phyloP scores from a whole-genome alignment of 1,140 invertebrate species.

The Aethina tumida region DNA sequence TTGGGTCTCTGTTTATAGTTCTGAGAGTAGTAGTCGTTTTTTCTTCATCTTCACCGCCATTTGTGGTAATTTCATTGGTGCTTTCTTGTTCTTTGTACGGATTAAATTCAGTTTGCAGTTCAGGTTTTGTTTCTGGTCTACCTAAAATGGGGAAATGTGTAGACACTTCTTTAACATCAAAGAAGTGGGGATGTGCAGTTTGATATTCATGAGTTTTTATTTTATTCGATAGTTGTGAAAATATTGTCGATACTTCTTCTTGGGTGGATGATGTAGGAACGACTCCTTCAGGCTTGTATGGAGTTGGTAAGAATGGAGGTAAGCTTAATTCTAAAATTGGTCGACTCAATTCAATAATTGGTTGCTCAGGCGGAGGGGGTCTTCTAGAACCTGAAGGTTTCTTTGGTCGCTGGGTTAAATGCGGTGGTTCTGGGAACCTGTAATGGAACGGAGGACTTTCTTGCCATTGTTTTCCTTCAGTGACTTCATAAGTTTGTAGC shows the following conservation, averaged over 20 bases:
- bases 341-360: constrained; percentile 7
- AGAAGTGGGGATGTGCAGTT: constrained; percentile 23
- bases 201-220: constrained; percentile 16
- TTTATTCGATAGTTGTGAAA: constrained; percentile 23
- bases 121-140: constrained; percentile 19
- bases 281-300: constrained; percentile 26
- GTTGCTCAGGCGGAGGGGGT: constrained; percentile 8
- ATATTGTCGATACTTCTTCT: constrained; percentile 32
- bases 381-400: no score
- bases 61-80: constrained; percentile 26
- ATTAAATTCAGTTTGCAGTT: constrained; percentile 8
- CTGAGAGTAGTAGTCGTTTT: constrained; percentile 9
- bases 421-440: no score
- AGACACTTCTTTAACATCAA: constrained; percentile 34
- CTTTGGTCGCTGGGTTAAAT: constrained; percentile 4
- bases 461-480: constrained; percentile 27
- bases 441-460: constrained; percentile 22
- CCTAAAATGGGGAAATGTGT: constrained; percentile 34
- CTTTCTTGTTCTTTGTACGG: constrained; percentile 16
- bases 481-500: constrained; percentile 31
- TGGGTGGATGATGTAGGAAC: constrained; percentile 31
- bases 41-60: constrained; percentile 13
- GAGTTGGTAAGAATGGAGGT: constrained; percentile 32
- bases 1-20: constrained; percentile 20
- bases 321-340: constrained; percentile 18